Base-by-base conservation (phyloP, 2,888 invertebrate genomes). In the Nipponacmea schrenckii region DNA sequence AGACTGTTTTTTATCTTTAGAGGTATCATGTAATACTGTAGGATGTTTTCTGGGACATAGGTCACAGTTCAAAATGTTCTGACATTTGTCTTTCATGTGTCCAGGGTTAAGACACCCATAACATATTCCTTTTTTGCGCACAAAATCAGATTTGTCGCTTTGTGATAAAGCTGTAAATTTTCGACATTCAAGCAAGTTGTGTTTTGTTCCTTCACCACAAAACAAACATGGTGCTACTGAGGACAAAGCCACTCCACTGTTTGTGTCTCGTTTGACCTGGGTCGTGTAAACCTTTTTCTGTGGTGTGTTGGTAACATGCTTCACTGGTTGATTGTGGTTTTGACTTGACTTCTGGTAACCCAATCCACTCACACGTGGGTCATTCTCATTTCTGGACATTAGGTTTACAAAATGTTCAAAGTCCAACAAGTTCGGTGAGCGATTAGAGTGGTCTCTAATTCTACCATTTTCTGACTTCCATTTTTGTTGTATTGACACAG, bases 371-470 rank as follows among this genome's bases (percentile, higher is more conserved):
- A 56, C 24, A 8, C 56, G 8, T 20, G 24, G 56, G 56, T 56
- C 56, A 56, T 20, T 56, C 12, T 20, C 56, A 20, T 56, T 56
- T 56, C 56, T 56, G 10, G 20, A 56, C 24, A 56, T 56, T 0
- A 56, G 56, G 12, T 24, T 24, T 56, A 56, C 56, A 56, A 56
- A 56, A 24, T 20, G n/a, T 56, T 56, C 56, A 56, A 56, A 56
- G 15, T 56, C 56, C n/a, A n/a, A 24, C 0, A n/a, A 24, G 3
- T 8, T 56, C 20, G 56, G 20, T n/a, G 56, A 56, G n/a, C 56
- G n/a, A 56, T n/a, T 10, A 20, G 10, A n/a, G 24, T 24, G 10
- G n/a, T 56, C 56, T 20, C 56, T n/a, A 20, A 56, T 56, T 56
- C 12, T 56, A 56, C 56, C 56, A 20, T 20, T 14, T 15, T 56